Conservation (phyloP, 2,797 vertebrate species). For the Phataginus tricuspis region DNA sequence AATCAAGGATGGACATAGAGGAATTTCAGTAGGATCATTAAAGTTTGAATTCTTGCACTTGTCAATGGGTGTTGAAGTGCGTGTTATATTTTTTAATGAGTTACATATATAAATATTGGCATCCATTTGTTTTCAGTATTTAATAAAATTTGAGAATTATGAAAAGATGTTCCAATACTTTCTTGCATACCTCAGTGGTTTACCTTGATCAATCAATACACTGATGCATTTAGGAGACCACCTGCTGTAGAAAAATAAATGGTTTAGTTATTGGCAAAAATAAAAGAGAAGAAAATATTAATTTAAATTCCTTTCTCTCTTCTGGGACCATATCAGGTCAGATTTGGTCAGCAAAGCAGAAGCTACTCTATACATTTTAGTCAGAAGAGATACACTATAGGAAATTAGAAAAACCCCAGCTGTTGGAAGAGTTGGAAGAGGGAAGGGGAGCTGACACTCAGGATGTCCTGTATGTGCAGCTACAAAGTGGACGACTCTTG, state of each 20-base stretch:
- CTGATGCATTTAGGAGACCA: background rate
- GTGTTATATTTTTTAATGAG: background rate
- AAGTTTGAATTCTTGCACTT: background rate
- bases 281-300: background rate
- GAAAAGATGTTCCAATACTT: background rate
- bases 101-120: background rate
- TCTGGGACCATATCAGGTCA: background rate
- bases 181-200: background rate
- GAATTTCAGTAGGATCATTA: background rate
- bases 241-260: background rate
- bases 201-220: background rate
- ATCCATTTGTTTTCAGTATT: background rate
- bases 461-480: no score
- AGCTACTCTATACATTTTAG: background rate
- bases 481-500: background rate
- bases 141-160: background rate
- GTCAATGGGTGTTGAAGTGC: background rate
- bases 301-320: background rate
- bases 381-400: background rate
- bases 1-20: background rate
- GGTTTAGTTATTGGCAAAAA: background rate
- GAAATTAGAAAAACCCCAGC: background rate
- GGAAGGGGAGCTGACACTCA: background rate
- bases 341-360: background rate
- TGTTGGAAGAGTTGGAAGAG: accelerated